Evolutionary conservation across 2,113 vertebrate genomes (phyloP), one percentile per base, ranked within the genome.

Genomic region (Panthera uncia): DNA sequence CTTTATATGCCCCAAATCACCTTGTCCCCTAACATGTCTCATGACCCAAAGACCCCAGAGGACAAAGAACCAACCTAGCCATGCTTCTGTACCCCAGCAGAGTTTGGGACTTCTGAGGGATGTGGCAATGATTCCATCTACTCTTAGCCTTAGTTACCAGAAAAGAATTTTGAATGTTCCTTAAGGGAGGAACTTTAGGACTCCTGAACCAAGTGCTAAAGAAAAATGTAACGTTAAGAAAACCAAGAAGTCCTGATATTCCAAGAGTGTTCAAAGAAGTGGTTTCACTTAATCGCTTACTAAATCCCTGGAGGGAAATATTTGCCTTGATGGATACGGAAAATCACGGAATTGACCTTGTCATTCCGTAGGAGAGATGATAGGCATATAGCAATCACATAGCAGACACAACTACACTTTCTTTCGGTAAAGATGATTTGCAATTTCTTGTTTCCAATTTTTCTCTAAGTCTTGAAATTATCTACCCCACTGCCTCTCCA

Each of bases 391-490:
- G 33, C 23, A 89, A 31, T 66, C 80, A 90, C 69, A 94, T 0
- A 36, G 78, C 38, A 76, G 31, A 90, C 29, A 65, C 33, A 66
- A 63, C 61, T 38, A 15, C 5, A 21, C 61, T 68, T 97, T 65
- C 48, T 82, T 96, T 85, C 74, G 78, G 25, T 80, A 93, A 69
- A 92, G 33, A 86, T 48, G 45, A 80, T 61, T 41, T 81, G 19
- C 36, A 76, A 71, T 94, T 96, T 98, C 73, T 65, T 95, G 8
- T 78, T 66, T 41, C 57, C 48, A 21, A 9, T 52, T 95, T 41
- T 71, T 88, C 52, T 92, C 79, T 92, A 48, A 96, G 68, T 86
- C 84, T 92, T 78, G 11, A 85, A 52, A 89, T 85, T 82, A 91
- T 79, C 89, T 71, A 57, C 16, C 9, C 41, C 68, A 57, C 68